Evolutionary conservation across 2,797 vertebrate genomes (phyloP).

Genomic region (Melanotaenia pygmaea): DNA sequence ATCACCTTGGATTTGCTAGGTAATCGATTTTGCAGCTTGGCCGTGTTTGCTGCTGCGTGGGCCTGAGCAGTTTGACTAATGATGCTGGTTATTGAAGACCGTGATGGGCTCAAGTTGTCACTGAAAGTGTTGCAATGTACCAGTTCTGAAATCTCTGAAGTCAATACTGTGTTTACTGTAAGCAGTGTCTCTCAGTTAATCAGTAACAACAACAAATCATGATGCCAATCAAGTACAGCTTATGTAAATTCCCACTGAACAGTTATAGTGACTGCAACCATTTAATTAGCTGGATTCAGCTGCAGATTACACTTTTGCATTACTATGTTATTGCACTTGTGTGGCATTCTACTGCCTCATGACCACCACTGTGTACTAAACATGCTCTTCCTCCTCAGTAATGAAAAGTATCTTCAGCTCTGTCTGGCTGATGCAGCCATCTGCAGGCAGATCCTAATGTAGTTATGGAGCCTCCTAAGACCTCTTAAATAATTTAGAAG

Average conservation of each 20-base stretch:
- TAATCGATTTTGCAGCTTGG: conserved; percentile 74
- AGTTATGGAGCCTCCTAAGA: conserved; percentile 59
- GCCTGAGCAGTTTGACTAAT: conserved; percentile 63
- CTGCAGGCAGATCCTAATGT: conserved; percentile 63
- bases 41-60: conserved; percentile 58
- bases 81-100: conserved; percentile 57
- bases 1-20: conserved; percentile 74
- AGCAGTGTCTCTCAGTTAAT: conserved; percentile 31
- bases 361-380: conserved; percentile 30
- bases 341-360: conserved; percentile 21
- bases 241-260: conserved; percentile 11
- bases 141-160: conserved; percentile 44
- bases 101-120: conserved; percentile 63
- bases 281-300: conserved; percentile 37
- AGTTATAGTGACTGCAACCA: conserved; percentile 20
- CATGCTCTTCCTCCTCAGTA: conserved; percentile 51
- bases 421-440: conserved; percentile 62
- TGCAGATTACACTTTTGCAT: conserved; percentile 21
- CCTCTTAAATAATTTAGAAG: conserved; percentile 63
- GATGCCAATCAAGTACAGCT: conserved; percentile 36
- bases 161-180: conserved; percentile 49
- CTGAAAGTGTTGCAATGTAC: conserved; percentile 45
- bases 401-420: conserved; percentile 58
- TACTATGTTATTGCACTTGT: conserved; percentile 25
- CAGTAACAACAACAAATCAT: conserved; percentile 38